These are phyloP conservation scores for Microctonus brassicae DNA, from an alignment of 2,888 invertebrate species.

Conservation along the genomic window DNA sequence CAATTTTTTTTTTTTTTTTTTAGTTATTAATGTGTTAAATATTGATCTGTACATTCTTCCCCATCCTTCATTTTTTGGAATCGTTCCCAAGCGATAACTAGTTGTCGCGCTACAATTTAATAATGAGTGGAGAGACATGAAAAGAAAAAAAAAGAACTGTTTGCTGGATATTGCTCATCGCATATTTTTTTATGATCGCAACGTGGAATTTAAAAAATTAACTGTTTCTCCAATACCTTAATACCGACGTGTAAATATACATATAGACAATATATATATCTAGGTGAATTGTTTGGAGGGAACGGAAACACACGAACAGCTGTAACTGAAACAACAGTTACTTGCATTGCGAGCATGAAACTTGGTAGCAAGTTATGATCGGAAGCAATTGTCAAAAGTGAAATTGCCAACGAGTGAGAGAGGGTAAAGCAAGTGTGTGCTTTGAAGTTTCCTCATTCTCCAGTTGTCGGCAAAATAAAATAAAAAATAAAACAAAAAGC, in stretches of 20 bases:
- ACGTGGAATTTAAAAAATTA: conserved; percentile 16
- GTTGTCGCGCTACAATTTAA: neutral
- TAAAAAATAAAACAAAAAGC: conserved; percentile 34
- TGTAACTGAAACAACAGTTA: conserved; percentile 15
- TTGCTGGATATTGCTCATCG: neutral
- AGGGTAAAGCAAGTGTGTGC: neutral
- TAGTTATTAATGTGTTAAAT: neutral
- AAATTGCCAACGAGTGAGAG: neutral
- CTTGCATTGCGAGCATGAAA: neutral
- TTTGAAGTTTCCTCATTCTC: conserved; percentile 21
- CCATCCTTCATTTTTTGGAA: neutral
- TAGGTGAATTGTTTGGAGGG: neutral
- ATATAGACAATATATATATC: conserved; percentile 1
- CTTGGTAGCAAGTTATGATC: conserved; percentile 14
- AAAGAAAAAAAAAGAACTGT: neutral
- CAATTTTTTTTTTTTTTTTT: too few relatives aligned
- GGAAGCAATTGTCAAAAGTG: conserved; percentile 5
- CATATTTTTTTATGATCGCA: neutral
- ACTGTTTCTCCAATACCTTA: neutral
- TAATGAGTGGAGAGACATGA: neutral
- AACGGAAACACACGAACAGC: neutral
- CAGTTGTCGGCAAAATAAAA: conserved; percentile 14
- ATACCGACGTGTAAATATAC: neutral
- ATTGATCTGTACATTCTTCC: neutral
- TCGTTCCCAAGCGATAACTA: neutral